These are phyloP conservation scores for Anoplopoma fimbria DNA, from an alignment of 2,113 vertebrate genomes.

Conservation along the genomic window DNA sequence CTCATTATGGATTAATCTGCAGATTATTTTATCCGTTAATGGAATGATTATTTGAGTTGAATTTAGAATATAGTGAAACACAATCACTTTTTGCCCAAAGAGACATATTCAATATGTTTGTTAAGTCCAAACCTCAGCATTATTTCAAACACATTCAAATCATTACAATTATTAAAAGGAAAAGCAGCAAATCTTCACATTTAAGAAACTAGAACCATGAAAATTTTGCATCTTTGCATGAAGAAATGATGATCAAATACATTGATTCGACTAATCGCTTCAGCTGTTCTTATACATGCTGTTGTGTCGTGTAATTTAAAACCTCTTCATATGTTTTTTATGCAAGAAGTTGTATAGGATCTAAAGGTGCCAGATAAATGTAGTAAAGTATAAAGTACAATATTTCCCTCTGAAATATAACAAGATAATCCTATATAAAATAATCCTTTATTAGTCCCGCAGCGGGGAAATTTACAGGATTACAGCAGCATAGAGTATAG, in stretches of 20 bases:
- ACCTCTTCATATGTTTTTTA: neutral
- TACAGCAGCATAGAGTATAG: no score
- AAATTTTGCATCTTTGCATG: neutral
- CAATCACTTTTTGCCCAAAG: no score
- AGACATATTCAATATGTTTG: no score
- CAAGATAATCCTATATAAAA: no score
- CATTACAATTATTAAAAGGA: neutral
- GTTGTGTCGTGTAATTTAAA: neutral
- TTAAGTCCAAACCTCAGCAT: neutral
- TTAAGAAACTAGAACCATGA: neutral
- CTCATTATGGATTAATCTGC: neutral
- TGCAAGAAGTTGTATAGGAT: no score
- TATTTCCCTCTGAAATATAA: neutral
- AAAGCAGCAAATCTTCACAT: neutral
- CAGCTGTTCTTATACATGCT: neutral
- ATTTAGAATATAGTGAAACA: neutral
- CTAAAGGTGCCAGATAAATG: neutral
- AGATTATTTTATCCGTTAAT: neutral
- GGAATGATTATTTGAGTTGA: neutral
- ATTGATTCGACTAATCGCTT: no score
- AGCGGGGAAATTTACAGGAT: no score
- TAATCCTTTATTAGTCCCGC: no score
- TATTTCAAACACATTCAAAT: neutral
- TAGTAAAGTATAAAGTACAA: neutral
- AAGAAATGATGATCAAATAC: neutral